These are phyloP conservation scores for Calycopis cecrops DNA, from an alignment of 1,140 invertebrate species.

Conservation along the genomic window DNA sequence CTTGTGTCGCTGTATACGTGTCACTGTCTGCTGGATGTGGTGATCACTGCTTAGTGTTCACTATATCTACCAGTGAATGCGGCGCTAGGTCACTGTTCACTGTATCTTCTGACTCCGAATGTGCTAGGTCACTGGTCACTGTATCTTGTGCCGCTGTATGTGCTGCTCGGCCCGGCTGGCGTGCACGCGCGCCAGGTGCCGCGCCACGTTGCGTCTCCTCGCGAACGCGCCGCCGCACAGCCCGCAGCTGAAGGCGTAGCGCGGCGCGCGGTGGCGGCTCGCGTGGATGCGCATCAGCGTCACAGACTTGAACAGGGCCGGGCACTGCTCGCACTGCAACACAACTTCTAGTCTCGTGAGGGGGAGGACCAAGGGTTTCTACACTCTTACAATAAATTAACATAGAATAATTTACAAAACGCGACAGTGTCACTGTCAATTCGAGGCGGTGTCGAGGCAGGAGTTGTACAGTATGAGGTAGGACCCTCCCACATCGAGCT, in stretches of 20 bases:
- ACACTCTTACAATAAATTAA: too few species aligned
- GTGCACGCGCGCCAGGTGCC: constrained; percentile 48
- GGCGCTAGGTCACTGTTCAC: background rate
- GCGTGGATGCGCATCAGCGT: constrained; percentile 57
- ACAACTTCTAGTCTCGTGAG: background rate
- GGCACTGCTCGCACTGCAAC: constrained; percentile 52
- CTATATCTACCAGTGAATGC: too few species aligned
- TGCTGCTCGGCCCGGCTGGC: constrained; percentile 30
- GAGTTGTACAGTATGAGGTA: too few species aligned
- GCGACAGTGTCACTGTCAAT: too few species aligned
- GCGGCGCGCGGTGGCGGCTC: constrained; percentile 42
- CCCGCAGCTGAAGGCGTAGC: constrained; percentile 43
- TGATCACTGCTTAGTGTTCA: too few species aligned
- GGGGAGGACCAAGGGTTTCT: too few species aligned
- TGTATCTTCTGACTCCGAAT: background rate
- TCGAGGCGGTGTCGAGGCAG: too few species aligned
- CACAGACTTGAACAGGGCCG: constrained; percentile 52
- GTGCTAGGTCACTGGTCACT: constrained; percentile 4
- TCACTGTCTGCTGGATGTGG: too few species aligned
- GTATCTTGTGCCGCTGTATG: constrained; percentile 33
- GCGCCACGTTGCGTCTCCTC: constrained; percentile 43
- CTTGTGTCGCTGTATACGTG: too few species aligned
- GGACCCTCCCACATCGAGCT: too few species aligned
- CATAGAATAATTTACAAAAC: too few species aligned
- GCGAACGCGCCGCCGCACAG: constrained; percentile 51